These are phyloP conservation scores for Thymelicus sylvestris DNA, from an alignment of 2,888 invertebrate species.

Conservation along the genomic window DNA sequence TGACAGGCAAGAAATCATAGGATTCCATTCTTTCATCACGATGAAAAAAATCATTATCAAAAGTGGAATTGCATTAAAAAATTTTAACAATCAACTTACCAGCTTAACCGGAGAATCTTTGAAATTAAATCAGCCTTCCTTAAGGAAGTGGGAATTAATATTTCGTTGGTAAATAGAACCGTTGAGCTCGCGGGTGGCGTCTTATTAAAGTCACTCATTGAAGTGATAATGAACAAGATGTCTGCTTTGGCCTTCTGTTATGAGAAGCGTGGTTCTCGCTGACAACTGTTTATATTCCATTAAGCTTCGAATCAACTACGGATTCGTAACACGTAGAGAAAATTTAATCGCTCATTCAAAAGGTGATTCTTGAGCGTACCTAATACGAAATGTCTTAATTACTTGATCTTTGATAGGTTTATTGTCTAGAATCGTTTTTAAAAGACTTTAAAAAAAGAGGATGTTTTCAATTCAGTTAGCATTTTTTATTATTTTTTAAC, in stretches of 20 bases:
- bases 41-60: too few relatives aligned
- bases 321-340: conserved; percentile 12
- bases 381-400: neutral
- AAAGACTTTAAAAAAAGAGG: too few relatives aligned
- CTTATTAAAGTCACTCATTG: conserved; percentile 59
- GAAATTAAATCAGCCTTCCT: neutral
- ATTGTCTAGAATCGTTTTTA: too few relatives aligned
- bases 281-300: conserved; percentile 50
- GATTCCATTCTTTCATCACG: too few relatives aligned
- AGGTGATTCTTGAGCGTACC: neutral
- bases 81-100: too few relatives aligned
- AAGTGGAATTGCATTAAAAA: too few relatives aligned
- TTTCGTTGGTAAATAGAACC: conserved; percentile 8
- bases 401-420: too few relatives aligned
- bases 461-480: too few relatives aligned
- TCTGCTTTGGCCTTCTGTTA: conserved; percentile 43
- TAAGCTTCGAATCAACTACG: conserved; percentile 42
- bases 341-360: conserved; percentile 6
- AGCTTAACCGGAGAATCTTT: neutral
- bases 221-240: conserved; percentile 59
- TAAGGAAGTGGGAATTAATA: conserved; percentile 13
- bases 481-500: too few relatives aligned
- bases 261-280: conserved; percentile 35
- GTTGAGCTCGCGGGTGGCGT: conserved; percentile 39
- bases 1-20: too few relatives aligned